phyloP scores from a whole-genome alignment of 2,797 vertebrate species.

The Muscicapa comitata region DNA sequence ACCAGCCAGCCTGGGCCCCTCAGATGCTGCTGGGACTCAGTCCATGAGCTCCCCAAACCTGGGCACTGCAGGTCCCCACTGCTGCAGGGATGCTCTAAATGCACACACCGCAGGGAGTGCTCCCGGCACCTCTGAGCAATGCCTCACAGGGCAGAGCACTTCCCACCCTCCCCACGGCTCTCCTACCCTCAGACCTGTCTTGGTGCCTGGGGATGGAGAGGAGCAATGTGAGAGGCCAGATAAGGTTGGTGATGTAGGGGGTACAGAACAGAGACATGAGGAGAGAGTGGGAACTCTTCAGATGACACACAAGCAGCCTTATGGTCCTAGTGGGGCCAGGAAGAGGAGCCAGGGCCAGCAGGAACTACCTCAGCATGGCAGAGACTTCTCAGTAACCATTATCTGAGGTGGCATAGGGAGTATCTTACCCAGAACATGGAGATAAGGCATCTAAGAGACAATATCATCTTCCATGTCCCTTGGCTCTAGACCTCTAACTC shows the following conservation, averaged over 20 bases:
- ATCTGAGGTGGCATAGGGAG: not conserved
- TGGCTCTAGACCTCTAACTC: not conserved
- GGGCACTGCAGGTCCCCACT: not conserved
- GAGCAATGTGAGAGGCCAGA: not conserved
- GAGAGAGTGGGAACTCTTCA: not conserved
- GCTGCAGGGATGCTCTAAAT: not conserved
- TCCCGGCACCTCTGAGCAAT: not conserved
- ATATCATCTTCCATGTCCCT: not conserved
- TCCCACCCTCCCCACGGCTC: not conserved
- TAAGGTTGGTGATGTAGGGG: not conserved
- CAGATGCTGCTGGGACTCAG: not conserved
- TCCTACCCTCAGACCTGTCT: not conserved
- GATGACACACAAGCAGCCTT: not conserved
- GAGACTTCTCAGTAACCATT: not conserved
- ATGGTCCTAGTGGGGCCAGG: not conserved
- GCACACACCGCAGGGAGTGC: rapidly evolving
- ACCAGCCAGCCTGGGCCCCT: not conserved
- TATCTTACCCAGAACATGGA: not conserved
- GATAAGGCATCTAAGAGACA: not conserved
- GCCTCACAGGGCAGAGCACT: not conserved
- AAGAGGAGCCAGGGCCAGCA: not conserved
- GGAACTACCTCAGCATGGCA: not conserved
- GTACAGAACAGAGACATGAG: rapidly evolving
- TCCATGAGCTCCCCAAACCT: not conserved
- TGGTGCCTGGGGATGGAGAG: not conserved